These are phyloP conservation scores for Tyto alba DNA, from an alignment of 2,113 vertebrate genomes.

Conservation along the genomic window DNA sequence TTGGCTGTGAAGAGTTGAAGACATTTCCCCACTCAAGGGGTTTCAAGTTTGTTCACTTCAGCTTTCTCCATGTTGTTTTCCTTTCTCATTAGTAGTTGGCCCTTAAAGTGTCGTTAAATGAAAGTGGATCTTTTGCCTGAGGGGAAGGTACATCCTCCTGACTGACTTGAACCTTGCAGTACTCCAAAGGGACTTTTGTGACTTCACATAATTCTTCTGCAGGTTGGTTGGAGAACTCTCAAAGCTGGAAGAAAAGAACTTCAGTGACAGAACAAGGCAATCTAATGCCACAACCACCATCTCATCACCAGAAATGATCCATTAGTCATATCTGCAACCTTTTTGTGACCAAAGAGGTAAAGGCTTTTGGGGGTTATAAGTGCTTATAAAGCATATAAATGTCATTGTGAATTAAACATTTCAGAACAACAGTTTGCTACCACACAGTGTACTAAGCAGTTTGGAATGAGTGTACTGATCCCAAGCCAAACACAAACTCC, in stretches of 20 bases:
- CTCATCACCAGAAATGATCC: neutral
- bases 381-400: neutral
- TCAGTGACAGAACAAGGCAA: neutral
- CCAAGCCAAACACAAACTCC: neutral
- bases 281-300: neutral
- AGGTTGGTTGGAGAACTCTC: neutral
- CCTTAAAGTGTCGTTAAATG: neutral
- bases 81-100: neutral
- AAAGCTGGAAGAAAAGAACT: neutral
- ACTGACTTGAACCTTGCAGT: neutral
- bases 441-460: neutral
- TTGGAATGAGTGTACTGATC: neutral
- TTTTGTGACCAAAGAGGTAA: neutral
- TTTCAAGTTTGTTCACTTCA: neutral
- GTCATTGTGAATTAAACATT: neutral
- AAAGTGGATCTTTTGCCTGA: neutral
- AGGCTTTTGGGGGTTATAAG: neutral
- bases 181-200: neutral
- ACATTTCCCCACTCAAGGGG: neutral
- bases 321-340: neutral
- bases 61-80: neutral
- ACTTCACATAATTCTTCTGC: neutral
- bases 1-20: neutral
- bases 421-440: neutral
- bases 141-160: neutral